A percentile compares a stretch with the other conserved stretches of the same genome.
These are phyloP conservation scores for Scotopteryx bipunctaria DNA, from an alignment of 2,888 invertebrate genomes.

Conservation along the genomic window DNA sequence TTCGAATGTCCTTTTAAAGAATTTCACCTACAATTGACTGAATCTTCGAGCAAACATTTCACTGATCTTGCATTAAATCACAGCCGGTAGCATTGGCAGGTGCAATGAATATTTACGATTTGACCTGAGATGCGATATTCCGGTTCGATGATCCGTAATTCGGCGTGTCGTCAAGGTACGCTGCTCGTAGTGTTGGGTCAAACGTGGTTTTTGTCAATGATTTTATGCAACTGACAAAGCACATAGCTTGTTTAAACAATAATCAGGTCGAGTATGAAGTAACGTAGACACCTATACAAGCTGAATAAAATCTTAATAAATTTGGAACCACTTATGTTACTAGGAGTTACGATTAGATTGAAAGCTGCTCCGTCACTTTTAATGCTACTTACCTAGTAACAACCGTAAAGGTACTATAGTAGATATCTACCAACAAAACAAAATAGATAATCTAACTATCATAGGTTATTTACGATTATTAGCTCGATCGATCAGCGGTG, in stretches of 20 bases:
- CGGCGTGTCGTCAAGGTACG: constrained; percentile 46
- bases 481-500: constrained; percentile 29
- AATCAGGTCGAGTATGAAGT: too few species aligned
- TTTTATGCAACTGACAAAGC: neutral
- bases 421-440: neutral
- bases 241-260: neutral
- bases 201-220: neutral
- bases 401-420: too few species aligned
- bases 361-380: too few species aligned
- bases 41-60: too few species aligned
- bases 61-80: constrained; percentile 21
- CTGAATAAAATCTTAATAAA: neutral
- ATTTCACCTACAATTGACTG: too few species aligned
- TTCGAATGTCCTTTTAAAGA: too few species aligned
- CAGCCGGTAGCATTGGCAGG: constrained; percentile 19
- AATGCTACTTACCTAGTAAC: too few species aligned
- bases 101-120: constrained; percentile 35
- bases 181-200: constrained; percentile 30
- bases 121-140: constrained; percentile 32
- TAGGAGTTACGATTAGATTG: too few species aligned
- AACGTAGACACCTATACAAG: neutral
- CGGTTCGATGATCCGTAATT: constrained; percentile 33
- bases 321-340: neutral
- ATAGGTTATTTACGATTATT: constrained; percentile 27
- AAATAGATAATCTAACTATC: constrained; percentile 17